Percentiles rank a stretch among this genome's conserved stretches.
These are phyloP conservation scores for Buteo buteo DNA, from an alignment of 2,113 vertebrate species.

Conservation along the genomic window DNA sequence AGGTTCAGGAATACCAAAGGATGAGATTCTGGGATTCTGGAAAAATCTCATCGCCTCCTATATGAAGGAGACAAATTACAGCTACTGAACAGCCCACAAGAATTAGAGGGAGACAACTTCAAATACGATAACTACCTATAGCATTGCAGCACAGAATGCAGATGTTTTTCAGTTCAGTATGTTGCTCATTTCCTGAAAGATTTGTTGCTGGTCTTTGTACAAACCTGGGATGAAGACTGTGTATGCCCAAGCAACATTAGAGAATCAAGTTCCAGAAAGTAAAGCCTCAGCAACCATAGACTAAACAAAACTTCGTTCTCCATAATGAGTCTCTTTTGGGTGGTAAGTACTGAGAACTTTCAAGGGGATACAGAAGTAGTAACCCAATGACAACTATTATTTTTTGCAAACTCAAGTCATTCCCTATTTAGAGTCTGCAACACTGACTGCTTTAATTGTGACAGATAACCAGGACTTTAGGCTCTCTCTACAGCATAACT, in stretches of 20 bases:
- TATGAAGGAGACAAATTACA: not conserved
- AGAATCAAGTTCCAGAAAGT: not conserved
- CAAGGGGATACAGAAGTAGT: not conserved
- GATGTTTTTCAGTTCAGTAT: no score
- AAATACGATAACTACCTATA: fast-evolving
- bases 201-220: not conserved
- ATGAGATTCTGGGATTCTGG: not conserved
- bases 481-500: not conserved
- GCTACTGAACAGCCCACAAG: not conserved
- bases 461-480: not conserved
- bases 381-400: not conserved
- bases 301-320: not conserved
- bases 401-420: not conserved
- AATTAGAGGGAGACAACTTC: not conserved
- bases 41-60: not conserved
- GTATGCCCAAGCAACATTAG: not conserved
- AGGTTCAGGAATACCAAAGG: not conserved
- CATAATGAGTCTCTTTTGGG: no score
- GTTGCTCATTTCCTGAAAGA: not conserved
- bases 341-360: not conserved
- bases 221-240: not conserved
- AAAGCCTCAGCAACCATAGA: not conserved
- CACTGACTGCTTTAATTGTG: not conserved
- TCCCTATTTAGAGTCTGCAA: not conserved
- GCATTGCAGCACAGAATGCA: not conserved